A percentile compares a stretch with the other conserved stretches of the same genome.
Conservation (phyloP, 2,113 vertebrate species). For the Plectropomus leopardus region DNA sequence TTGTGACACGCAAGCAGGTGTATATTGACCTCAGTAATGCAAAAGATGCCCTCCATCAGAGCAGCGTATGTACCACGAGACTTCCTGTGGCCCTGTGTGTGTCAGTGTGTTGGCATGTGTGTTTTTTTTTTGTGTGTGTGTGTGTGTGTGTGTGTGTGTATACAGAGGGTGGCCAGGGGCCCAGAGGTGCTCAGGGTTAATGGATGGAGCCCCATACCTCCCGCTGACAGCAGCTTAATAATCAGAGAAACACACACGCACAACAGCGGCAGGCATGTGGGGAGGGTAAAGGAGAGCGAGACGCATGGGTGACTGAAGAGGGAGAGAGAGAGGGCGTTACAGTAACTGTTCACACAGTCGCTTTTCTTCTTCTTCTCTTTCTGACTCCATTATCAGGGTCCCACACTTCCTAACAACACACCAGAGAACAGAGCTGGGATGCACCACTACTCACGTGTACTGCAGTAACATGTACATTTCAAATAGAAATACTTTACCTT, state of each 20-base stretch:
- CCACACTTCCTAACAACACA: background rate
- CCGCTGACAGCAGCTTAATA: constrained; percentile 78
- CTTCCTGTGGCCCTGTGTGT: constrained; percentile 24
- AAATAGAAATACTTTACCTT: background rate
- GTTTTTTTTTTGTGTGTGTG: constrained; percentile 26
- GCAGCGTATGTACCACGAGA: constrained; percentile 25
- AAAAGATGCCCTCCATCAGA: constrained; percentile 71
- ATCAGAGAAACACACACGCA: constrained; percentile 32
- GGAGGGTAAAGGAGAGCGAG: constrained; percentile 30
- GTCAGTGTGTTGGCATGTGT: constrained; percentile 20
- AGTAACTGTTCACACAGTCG: constrained; percentile 4
- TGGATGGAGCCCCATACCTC: constrained; percentile 71
- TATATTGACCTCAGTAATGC: constrained; percentile 73
- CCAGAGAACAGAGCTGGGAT: background rate
- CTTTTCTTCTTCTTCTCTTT: background rate
- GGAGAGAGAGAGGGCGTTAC: background rate
- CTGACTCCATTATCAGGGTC: constrained; percentile 6
- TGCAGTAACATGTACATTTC: background rate
- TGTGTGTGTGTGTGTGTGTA: constrained; percentile 24
- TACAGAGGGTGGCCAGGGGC: constrained; percentile 50
- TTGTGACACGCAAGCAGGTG: constrained; percentile 10
- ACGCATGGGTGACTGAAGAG: background rate
- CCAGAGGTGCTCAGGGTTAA: constrained; percentile 76
- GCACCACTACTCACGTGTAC: background rate
- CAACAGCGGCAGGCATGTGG: constrained; percentile 2